Conservation (phyloP, 2,888 invertebrate genomes). For the Blera fallax region DNA sequence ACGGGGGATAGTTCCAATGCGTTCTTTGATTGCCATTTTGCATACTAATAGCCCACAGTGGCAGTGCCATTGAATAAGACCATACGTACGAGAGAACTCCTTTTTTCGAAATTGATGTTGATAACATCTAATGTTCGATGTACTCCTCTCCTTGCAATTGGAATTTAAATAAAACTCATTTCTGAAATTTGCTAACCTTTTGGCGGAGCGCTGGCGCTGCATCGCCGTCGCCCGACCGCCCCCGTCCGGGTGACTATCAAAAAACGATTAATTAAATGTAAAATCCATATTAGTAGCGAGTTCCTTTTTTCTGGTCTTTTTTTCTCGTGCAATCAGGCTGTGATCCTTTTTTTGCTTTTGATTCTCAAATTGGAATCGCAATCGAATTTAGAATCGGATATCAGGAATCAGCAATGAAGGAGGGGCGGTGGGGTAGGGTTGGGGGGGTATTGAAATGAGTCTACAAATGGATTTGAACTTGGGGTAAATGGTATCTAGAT, state of each 20-base stretch:
- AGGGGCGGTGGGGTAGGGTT: background rate
- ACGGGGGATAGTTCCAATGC: slow-evolving; percentile 59
- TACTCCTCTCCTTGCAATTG: slow-evolving; percentile 40
- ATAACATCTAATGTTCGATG: slow-evolving; percentile 65
- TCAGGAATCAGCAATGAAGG: slow-evolving; percentile 22
- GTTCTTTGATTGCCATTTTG: slow-evolving; percentile 70
- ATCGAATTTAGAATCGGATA: slow-evolving; percentile 57
- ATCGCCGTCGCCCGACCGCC: background rate
- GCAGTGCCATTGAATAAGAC: slow-evolving; percentile 35
- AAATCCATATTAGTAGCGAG: slow-evolving; percentile 72
- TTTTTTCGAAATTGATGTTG: slow-evolving; percentile 52
- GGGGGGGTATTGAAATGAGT: slow-evolving; percentile 20
- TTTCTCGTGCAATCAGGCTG: background rate
- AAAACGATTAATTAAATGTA: slow-evolving; percentile 76
- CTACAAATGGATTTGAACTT: slow-evolving; percentile 62
- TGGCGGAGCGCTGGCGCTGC: background rate
- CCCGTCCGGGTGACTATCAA: slow-evolving; percentile 53
- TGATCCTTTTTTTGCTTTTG: background rate
- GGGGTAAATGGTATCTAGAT: slow-evolving; percentile 66
- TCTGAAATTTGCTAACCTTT: slow-evolving; percentile 47
- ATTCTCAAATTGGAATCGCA: slow-evolving; percentile 40
- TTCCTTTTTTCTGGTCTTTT: slow-evolving; percentile 14
- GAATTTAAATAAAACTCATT: slow-evolving; percentile 70
- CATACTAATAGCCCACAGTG: slow-evolving; percentile 67
- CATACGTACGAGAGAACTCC: background rate